Evolutionary conservation across 2,797 vertebrate genomes (phyloP).

Genomic region (Galaxias olidus): DNA sequence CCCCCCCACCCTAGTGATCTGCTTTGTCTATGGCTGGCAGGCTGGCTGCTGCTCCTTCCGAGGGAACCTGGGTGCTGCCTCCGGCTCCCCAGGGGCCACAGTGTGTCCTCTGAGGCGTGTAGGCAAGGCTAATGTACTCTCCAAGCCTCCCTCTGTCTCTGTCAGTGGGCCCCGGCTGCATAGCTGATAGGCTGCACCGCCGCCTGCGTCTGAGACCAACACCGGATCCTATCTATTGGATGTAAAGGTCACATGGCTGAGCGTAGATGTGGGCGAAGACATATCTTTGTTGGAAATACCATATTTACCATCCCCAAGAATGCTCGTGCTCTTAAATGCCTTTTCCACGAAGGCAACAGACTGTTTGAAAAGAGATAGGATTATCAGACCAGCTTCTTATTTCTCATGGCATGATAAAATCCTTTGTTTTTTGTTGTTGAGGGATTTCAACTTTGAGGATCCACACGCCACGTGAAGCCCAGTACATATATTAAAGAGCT

Average conservation of each 20-base stretch:
- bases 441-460: slow-evolving; percentile 39
- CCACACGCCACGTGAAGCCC: slow-evolving; percentile 17
- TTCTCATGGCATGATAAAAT: slow-evolving; percentile 38
- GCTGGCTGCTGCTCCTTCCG: slow-evolving; percentile 33
- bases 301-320: too few species aligned
- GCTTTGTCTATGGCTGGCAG: slow-evolving; percentile 22
- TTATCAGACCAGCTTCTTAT: slow-evolving; percentile 18
- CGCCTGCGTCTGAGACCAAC: too few species aligned
- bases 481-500: slow-evolving; percentile 19
- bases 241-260: too few species aligned
- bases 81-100: slow-evolving; percentile 24
- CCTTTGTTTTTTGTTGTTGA: slow-evolving; percentile 43
- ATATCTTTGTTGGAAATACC: too few species aligned
- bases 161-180: neutral
- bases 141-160: slow-evolving; percentile 39
- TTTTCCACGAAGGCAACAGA: slow-evolving; percentile 12
- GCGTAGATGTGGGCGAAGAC: too few species aligned
- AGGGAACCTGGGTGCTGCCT: slow-evolving; percentile 36
- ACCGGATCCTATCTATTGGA: too few species aligned
- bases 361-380: slow-evolving; percentile 51
- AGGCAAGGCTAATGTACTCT: slow-evolving; percentile 54
- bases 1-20: slow-evolving; percentile 25
- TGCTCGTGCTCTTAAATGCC: too few species aligned
- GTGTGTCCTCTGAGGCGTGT: slow-evolving; percentile 55
- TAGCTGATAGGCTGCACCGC: too few species aligned